These are phyloP conservation scores for Alexandromys fortis DNA, from an alignment of 2,113 vertebrate genomes.

Conservation along the genomic window DNA sequence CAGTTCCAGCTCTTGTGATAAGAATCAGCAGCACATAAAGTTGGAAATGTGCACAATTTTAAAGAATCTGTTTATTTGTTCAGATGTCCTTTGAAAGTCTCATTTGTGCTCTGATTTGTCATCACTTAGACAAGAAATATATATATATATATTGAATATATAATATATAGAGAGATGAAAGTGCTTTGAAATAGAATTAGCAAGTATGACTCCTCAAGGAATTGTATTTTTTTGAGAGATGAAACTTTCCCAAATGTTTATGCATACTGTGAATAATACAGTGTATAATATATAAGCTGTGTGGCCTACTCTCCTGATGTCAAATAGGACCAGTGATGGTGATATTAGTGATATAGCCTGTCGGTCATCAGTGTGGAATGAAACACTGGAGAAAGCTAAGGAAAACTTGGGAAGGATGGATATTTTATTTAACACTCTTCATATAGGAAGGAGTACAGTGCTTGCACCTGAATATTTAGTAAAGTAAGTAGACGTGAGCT, in stretches of 20 bases:
- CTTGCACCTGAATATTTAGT: neutral
- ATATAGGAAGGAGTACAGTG: neutral
- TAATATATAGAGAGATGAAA: neutral
- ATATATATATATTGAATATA: neutral
- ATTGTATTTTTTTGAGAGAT: neutral
- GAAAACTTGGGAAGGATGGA: neutral
- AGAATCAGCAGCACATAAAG: neutral
- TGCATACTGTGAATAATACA: neutral
- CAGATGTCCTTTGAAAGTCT: neutral
- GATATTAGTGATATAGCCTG: neutral
- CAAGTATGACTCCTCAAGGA: neutral
- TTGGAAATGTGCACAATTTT: neutral
- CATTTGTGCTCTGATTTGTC: neutral
- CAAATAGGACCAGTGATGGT: neutral
- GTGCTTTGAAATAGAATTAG: neutral
- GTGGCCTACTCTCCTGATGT: neutral
- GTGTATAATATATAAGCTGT: neutral
- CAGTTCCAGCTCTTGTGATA: too few relatives aligned
- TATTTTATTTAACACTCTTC: neutral
- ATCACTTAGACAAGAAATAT: neutral
- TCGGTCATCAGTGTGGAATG: neutral
- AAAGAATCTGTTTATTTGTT: neutral
- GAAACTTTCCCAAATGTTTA: neutral
- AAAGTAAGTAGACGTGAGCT: neutral
- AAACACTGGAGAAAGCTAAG: neutral